Evolutionary conservation across 2,888 invertebrate genomes (phyloP).

Genomic region (Harpalus rubripes): DNA sequence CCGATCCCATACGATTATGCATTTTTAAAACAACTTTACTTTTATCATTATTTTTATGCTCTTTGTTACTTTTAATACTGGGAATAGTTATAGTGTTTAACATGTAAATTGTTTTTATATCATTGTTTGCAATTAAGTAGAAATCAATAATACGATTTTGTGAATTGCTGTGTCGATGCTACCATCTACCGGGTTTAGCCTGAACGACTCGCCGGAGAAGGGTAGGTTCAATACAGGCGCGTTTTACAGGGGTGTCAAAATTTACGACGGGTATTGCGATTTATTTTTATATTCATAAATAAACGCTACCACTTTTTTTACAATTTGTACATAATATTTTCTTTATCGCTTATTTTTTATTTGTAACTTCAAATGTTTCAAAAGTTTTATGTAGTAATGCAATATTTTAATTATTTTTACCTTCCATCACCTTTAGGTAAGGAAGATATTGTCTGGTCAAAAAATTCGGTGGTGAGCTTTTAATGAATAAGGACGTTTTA

Average conservation of each 20-base stretch:
- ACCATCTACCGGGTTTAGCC: constrained; percentile 57
- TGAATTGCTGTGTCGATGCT: constrained; percentile 33
- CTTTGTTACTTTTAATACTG: background rate
- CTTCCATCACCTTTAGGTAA: too few species aligned
- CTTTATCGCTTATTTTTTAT: background rate
- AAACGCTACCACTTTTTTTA: constrained; percentile 5
- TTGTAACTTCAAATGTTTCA: background rate
- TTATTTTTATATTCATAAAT: constrained; percentile 22
- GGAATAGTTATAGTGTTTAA: background rate
- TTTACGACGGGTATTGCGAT: constrained; percentile 26
- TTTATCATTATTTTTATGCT: constrained; percentile 7
- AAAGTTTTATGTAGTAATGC: background rate
- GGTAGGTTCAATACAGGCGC: constrained; percentile 57
- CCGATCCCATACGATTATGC: constrained; percentile 14
- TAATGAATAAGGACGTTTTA: too few species aligned
- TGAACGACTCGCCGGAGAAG: constrained; percentile 31
- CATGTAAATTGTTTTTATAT: constrained; percentile 15
- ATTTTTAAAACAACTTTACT: constrained; percentile 15
- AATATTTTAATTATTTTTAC: background rate
- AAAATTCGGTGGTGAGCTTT: too few species aligned
- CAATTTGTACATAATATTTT: background rate
- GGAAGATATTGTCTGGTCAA: too few species aligned
- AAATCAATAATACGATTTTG: constrained; percentile 47
- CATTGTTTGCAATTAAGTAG: constrained; percentile 21
- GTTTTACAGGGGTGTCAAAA: constrained; percentile 60